These are phyloP conservation scores for Elegia similella DNA, from an alignment of 2,888 invertebrate genomes.

Conservation along the genomic window DNA sequence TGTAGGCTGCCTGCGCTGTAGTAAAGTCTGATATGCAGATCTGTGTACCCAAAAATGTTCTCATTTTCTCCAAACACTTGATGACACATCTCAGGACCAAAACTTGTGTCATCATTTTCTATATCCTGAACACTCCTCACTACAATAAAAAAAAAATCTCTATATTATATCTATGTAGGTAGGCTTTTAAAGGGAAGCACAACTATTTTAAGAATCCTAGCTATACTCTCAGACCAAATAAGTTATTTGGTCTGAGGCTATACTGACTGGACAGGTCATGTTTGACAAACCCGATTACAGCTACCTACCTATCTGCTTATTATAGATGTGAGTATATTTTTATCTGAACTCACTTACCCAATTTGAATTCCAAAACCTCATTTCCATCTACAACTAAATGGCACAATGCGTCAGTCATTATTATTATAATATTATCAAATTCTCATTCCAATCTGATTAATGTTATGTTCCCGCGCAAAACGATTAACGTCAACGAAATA, in stretches of 20 bases:
- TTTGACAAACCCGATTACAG: background rate
- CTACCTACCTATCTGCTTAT: background rate
- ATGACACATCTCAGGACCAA: slow-evolving; percentile 94
- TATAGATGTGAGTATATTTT: background rate
- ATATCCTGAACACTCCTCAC: slow-evolving; percentile 85
- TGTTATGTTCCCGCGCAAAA: slow-evolving; percentile 45
- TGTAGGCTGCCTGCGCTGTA: slow-evolving; percentile 91
- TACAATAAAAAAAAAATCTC: slow-evolving; percentile 38
- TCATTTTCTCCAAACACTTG: slow-evolving; percentile 96
- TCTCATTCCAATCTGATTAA: slow-evolving; percentile 33
- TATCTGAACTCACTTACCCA: slow-evolving; percentile 55
- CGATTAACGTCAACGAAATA: slow-evolving; percentile 1
- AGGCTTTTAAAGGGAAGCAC: too few species aligned
- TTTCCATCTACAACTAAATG: slow-evolving; percentile 81
- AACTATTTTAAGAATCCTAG: too few species aligned
- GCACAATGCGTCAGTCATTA: slow-evolving; percentile 73
- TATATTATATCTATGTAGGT: too few species aligned
- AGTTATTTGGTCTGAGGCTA: too few species aligned
- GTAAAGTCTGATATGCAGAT: slow-evolving; percentile 88
- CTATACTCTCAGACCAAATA: too few species aligned
- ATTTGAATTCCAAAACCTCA: slow-evolving; percentile 79
- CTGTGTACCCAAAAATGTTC: slow-evolving; percentile 96
- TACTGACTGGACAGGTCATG: background rate
- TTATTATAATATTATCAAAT: slow-evolving; percentile 27
- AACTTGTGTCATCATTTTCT: slow-evolving; percentile 83